A percentile compares a stretch with the other conserved stretches of the same genome.
Evolutionary conservation across 2,113 vertebrate species (phyloP).

Genomic region (Dryoscopus gambensis): DNA sequence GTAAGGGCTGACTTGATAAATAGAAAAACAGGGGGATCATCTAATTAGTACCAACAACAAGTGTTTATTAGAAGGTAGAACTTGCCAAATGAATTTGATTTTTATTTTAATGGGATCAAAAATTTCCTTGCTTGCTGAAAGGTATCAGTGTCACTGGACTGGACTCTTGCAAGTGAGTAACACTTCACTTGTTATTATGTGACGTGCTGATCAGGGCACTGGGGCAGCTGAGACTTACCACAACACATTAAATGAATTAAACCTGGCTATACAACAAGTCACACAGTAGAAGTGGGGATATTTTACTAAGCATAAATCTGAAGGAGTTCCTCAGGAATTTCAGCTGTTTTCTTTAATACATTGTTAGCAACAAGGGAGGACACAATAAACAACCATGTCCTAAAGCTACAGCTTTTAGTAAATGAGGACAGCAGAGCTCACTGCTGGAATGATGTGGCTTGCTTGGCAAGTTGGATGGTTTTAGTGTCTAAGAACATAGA

Average conservation of each 20-base stretch:
- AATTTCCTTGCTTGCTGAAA: not conserved
- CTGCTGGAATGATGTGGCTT: not conserved
- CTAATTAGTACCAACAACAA: not conserved
- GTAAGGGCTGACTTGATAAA: not conserved
- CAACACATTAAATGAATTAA: not conserved
- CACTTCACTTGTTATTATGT: not conserved
- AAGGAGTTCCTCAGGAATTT: not conserved
- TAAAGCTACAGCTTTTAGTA: not conserved
- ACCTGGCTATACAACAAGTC: not conserved
- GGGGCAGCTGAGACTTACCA: not conserved
- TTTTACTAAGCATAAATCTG: not conserved
- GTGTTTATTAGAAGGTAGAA: not conserved
- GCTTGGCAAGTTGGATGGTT: not conserved
- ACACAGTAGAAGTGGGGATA: not conserved
- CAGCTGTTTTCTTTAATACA: not conserved
- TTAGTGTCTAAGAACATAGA: not conserved
- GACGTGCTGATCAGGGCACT: not conserved
- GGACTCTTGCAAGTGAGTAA: not conserved
- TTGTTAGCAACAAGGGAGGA: not conserved
- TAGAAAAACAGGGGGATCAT: not conserved
- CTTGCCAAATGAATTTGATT: not conserved
- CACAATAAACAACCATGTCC: not conserved
- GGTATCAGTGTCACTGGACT: not conserved
- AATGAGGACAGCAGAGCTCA: not conserved
- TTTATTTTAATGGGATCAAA: not conserved